phyloP scores from a whole-genome alignment of 2,888 invertebrate species.

The Oscheius myriophilus region DNA sequence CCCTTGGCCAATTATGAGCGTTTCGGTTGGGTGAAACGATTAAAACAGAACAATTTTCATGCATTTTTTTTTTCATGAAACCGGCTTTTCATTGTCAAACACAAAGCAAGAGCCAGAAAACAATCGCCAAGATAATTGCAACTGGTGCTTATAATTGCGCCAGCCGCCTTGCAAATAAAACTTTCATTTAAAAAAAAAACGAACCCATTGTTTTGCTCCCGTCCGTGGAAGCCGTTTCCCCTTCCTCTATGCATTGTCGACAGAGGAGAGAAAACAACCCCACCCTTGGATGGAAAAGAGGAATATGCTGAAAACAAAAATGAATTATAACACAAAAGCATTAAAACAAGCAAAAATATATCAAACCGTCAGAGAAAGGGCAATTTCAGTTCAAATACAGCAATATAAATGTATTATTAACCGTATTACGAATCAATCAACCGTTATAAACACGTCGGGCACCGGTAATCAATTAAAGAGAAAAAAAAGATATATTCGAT shows the following conservation, averaged over 20 bases:
- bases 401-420: no score
- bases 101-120: no score
- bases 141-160: no score
- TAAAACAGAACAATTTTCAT: no score
- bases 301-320: not conserved
- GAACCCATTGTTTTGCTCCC: constrained; percentile 14
- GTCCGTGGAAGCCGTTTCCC: not conserved
- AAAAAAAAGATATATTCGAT: not conserved
- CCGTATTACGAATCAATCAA: constrained; percentile 1
- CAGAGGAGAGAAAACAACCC: no score
- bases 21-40: no score
- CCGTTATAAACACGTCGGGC: not conserved
- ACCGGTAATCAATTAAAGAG: not conserved
- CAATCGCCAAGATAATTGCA: no score
- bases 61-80: no score
- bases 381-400: not conserved
- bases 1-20: no score
- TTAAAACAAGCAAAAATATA: not conserved
- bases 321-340: not conserved
- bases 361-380: not conserved
- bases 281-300: not conserved
- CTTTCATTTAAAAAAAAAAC: not conserved
- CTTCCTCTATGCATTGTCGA: not conserved
- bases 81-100: no score
- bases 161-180: no score